These are phyloP conservation scores for Piscicola geometra DNA, from an alignment of 2,888 invertebrate genomes.

Conservation along the genomic window DNA sequence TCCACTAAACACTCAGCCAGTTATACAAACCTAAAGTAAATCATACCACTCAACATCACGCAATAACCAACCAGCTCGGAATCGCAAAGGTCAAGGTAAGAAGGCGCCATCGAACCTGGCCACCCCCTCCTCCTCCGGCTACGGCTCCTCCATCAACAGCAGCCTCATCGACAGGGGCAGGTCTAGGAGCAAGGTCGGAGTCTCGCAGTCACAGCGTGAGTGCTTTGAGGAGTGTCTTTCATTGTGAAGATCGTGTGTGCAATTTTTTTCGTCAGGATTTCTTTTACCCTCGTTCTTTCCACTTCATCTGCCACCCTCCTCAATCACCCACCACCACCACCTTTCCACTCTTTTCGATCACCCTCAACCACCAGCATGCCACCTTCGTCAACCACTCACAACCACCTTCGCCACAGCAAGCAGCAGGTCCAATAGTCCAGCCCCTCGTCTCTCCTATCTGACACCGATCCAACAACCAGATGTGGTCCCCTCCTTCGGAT, in stretches of 20 bases:
- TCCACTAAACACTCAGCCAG: too few species aligned
- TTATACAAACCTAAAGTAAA: too few species aligned
- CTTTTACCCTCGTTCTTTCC: too few species aligned
- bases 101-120: slow-evolving; percentile 23
- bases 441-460: slow-evolving; percentile 73
- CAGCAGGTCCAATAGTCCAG: slow-evolving; percentile 87
- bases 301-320: too few species aligned
- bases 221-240: slow-evolving; percentile 40
- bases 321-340: too few species aligned
- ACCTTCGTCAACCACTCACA: background rate
- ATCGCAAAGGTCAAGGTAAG: slow-evolving; percentile 31
- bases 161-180: slow-evolving; percentile 56
- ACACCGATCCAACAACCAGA: slow-evolving; percentile 58
- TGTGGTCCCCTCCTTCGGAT: slow-evolving; percentile 11
- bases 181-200: slow-evolving; percentile 67
- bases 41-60: too few species aligned
- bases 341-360: too few species aligned
- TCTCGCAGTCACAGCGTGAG: slow-evolving; percentile 89
- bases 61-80: slow-evolving; percentile 40
- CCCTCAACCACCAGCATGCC: background rate
- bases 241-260: too few species aligned
- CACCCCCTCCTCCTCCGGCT: slow-evolving; percentile 30
- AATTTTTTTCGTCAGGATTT: too few species aligned
- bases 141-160: slow-evolving; percentile 30
- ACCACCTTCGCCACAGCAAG: slow-evolving; percentile 65